A percentile compares a stretch with the other conserved stretches of the same genome.
Evolutionary conservation across 30 jellyfish, hydroid and myxozoan genomes (phyloP).

Genomic region (Aurelia sp.): DNA sequence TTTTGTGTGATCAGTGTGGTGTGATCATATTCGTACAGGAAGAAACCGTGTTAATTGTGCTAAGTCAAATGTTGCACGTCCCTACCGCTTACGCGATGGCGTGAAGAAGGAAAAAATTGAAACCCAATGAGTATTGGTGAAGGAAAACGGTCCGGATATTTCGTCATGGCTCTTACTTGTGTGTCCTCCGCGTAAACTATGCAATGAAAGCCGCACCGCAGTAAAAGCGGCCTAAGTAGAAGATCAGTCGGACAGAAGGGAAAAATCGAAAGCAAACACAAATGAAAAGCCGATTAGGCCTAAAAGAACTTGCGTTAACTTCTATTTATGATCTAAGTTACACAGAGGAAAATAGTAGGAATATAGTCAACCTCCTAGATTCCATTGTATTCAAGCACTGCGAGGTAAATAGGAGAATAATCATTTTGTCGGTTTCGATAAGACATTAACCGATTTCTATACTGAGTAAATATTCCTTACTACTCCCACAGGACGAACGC

Average conservation of each 20-base stretch:
- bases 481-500: slow-evolving; percentile 76
- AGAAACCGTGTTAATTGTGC: no score
- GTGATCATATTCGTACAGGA: no score
- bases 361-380: slow-evolving; percentile 45
- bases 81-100: no score
- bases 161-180: slow-evolving; percentile 43
- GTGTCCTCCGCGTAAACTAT: slow-evolving; percentile 36
- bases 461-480: slow-evolving; percentile 64
- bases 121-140: no score
- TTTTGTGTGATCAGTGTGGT: no score
- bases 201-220: slow-evolving; percentile 50
- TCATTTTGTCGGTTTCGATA: slow-evolving; percentile 71
- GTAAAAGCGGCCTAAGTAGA: slow-evolving; percentile 44
- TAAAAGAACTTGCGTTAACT: slow-evolving; percentile 64
- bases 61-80: no score
- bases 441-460: slow-evolving; percentile 71
- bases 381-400: slow-evolving; percentile 67
- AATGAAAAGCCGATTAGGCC: slow-evolving; percentile 70
- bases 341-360: slow-evolving; percentile 68
- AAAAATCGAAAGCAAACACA: slow-evolving; percentile 57
- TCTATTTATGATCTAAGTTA: slow-evolving; percentile 58
- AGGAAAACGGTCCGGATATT: slow-evolving; percentile 46
- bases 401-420: slow-evolving; percentile 65
- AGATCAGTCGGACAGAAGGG: slow-evolving; percentile 41
- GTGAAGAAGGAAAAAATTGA: no score